A percentile compares a stretch with the other conserved stretches of the same genome.
Evolutionary conservation across 2,797 vertebrate species (phyloP).

Genomic region (Sparidentex hasta): DNA sequence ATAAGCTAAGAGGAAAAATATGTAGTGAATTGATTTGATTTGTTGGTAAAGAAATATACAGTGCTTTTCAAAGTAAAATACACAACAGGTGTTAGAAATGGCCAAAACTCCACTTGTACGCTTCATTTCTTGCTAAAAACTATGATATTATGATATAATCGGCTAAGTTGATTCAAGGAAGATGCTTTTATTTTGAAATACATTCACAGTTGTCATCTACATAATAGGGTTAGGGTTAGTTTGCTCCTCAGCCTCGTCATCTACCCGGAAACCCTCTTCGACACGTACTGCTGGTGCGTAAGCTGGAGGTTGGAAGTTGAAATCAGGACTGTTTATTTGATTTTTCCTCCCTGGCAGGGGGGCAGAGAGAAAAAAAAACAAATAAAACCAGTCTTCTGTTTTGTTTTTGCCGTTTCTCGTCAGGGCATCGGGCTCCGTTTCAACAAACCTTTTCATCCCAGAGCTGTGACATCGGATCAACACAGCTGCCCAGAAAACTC

Average conservation of each 20-base stretch:
- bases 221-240: no score
- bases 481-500: background rate
- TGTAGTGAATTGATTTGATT: no score
- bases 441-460: background rate
- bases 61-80: constrained; percentile 3
- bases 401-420: background rate
- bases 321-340: no score
- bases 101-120: background rate
- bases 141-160: no score
- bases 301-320: background rate
- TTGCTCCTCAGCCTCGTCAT: background rate
- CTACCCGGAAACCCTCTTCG: constrained; percentile 16
- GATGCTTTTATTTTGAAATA: background rate
- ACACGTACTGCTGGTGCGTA: background rate
- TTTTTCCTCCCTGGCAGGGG: no score
- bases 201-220: no score
- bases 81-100: background rate
- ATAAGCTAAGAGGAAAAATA: no score
- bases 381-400: background rate
- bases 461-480: background rate
- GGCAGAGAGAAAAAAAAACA: background rate
- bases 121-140: background rate
- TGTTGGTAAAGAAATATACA: background rate
- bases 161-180: background rate
- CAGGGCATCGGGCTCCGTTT: background rate